These are phyloP conservation scores for Aurelia sp. DNA, from an alignment of 30 jellyfish, hydroid and myxozoan species.

Conservation along the genomic window DNA sequence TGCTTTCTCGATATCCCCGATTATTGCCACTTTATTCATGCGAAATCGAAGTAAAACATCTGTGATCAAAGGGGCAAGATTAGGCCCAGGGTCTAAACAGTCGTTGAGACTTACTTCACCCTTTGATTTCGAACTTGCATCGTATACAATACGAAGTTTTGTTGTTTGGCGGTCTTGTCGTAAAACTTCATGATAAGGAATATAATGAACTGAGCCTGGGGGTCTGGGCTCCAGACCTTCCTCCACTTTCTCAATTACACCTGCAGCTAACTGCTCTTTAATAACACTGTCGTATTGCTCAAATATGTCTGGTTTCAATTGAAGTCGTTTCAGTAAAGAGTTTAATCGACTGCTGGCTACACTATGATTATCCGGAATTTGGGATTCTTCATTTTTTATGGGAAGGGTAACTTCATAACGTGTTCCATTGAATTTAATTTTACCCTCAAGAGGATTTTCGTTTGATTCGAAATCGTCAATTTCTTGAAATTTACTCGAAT, in stretches of 20 bases:
- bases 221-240: too few species aligned
- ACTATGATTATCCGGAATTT: background rate
- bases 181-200: too few species aligned
- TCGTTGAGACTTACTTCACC: too few species aligned
- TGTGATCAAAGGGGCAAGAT: too few species aligned
- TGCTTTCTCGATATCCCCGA: too few species aligned
- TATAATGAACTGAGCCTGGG: too few species aligned
- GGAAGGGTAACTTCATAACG: background rate
- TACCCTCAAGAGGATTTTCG: background rate
- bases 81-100: too few species aligned
- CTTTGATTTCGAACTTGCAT: too few species aligned
- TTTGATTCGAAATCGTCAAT: background rate
- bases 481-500: background rate
- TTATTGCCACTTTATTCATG: too few species aligned
- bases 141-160: too few species aligned
- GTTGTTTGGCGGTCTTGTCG: too few species aligned
- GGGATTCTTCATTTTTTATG: background rate
- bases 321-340: background rate
- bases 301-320: background rate
- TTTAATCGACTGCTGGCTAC: background rate
- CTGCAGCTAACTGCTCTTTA: background rate
- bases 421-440: background rate
- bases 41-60: too few species aligned
- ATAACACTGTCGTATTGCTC: background rate
- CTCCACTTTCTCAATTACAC: background rate